phyloP scores from a whole-genome alignment of 2,888 invertebrate species.

The Steromphala cineraria region DNA sequence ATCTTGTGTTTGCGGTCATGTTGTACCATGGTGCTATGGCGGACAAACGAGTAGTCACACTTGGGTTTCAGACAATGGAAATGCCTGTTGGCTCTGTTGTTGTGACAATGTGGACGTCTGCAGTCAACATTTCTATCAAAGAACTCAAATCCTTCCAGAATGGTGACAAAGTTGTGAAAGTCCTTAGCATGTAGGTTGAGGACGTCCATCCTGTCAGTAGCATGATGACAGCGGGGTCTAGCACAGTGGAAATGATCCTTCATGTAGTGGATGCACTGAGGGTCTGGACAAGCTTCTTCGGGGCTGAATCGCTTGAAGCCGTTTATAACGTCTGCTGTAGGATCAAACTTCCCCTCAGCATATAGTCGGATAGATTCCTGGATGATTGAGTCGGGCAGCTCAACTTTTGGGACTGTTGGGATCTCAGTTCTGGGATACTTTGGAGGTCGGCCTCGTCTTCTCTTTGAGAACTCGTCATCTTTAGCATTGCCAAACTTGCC shows the following conservation, averaged over 20 bases:
- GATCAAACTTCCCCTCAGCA: conserved; percentile 28
- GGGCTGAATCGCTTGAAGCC: conserved; percentile 67
- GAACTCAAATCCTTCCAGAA: conserved; percentile 90
- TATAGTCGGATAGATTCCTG: conserved; percentile 42
- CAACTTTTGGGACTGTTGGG: conserved; percentile 70
- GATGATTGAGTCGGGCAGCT: conserved; percentile 61
- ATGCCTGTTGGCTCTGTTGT: conserved; percentile 84
- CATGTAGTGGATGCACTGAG: conserved; percentile 83
- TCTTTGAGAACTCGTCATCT: conserved; percentile 77
- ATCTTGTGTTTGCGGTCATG: conserved; percentile 82
- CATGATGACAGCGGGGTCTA: conserved; percentile 87
- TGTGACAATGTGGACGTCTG: conserved; percentile 81
- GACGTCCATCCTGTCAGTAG: conserved; percentile 86
- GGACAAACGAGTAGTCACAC: conserved; percentile 85
- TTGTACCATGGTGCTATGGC: conserved; percentile 84
- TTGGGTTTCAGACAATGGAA: conserved; percentile 85
- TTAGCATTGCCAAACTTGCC: conserved; percentile 24
- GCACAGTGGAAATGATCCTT: conserved; percentile 91
- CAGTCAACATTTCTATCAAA: conserved; percentile 86
- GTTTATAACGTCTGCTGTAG: conserved; percentile 51
- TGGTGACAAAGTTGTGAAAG: conserved; percentile 88
- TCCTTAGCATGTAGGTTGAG: conserved; percentile 89
- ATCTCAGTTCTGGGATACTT: conserved; percentile 82
- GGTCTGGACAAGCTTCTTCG: conserved; percentile 82
- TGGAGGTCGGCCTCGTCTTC: conserved; percentile 95